Conservation (phyloP, 2,888 invertebrate species). For the Cephus nigrinus region DNA sequence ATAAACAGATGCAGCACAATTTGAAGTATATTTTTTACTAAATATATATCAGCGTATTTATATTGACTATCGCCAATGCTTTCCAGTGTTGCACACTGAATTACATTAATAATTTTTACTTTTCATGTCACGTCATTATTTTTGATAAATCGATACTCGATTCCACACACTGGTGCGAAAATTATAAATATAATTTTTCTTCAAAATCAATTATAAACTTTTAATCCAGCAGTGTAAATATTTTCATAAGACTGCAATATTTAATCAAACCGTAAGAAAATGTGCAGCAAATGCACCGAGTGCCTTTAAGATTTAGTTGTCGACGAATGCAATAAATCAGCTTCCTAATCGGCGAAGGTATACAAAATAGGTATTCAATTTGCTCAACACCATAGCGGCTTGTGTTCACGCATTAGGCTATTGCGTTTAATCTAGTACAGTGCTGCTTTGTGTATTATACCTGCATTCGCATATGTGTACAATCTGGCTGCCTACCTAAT, state of each 20-base stretch:
- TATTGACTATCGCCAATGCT: neutral
- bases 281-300: neutral
- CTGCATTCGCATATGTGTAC: neutral
- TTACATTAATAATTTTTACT: neutral
- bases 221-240: neutral
- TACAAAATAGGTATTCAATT: constrained; percentile 31
- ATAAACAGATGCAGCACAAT: neutral
- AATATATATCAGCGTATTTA: neutral
- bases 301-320: neutral
- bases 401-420: neutral
- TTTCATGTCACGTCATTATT: neutral
- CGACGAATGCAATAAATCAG: constrained; percentile 15
- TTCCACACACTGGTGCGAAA: neutral
- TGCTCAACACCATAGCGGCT: neutral
- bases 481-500: neutral
- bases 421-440: neutral
- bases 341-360: constrained; percentile 24
- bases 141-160: neutral
- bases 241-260: neutral
- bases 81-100: neutral
- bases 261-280: neutral
- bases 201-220: neutral
- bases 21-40: neutral
- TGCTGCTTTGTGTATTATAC: neutral
- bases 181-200: neutral